phyloP scores from a whole-genome alignment of 2,797 vertebrate genomes.

The Syndactyla subalaris region DNA sequence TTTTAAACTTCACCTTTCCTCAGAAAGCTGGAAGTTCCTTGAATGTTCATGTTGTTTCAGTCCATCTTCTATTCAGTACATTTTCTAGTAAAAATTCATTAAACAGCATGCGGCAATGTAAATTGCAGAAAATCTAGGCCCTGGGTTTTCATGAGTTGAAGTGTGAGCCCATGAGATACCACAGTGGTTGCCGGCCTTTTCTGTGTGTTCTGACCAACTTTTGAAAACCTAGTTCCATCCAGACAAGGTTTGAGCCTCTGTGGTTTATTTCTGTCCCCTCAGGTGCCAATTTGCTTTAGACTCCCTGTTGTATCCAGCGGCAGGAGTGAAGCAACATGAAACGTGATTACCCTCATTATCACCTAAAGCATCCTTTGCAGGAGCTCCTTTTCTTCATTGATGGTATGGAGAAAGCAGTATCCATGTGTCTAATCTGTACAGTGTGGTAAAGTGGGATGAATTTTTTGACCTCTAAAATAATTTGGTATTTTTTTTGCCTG shows the following conservation, averaged over 20 bases:
- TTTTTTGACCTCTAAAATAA: neutral
- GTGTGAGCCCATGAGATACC: neutral
- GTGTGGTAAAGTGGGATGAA: neutral
- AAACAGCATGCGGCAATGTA: neutral
- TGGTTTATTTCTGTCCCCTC: neutral
- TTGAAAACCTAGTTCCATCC: neutral
- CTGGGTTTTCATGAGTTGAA: neutral
- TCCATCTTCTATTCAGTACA: neutral
- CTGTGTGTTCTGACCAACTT: neutral
- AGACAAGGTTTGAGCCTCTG: neutral
- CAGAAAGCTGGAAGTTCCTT: neutral
- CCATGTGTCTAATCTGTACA: neutral
- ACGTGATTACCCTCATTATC: neutral
- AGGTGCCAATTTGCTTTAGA: neutral
- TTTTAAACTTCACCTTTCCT: neutral
- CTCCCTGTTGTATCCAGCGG: neutral
- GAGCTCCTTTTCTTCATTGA: neutral
- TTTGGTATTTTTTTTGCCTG: neutral
- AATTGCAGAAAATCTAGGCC: neutral
- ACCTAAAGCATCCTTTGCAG: neutral
- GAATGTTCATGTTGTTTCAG: neutral
- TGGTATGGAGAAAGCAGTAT: neutral
- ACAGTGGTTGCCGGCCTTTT: neutral
- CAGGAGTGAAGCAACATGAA: neutral
- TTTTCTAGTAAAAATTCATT: neutral